Base-by-base conservation (phyloP, 2,797 vertebrate species). In the Triplophysa bombifrons region DNA sequence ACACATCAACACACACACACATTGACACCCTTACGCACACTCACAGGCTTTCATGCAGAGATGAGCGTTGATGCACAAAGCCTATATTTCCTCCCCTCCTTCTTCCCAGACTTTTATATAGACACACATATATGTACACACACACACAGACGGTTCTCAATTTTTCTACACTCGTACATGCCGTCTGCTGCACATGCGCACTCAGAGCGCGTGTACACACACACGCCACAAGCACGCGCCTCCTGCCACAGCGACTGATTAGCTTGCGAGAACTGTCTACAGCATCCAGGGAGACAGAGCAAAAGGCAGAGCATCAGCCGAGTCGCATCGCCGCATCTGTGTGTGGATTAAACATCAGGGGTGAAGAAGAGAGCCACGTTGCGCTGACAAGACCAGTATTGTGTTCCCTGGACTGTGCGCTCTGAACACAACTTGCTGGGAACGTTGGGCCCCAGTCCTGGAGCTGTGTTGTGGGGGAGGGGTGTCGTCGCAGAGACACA, bases 181-280 rank as follows among this genome's bases (percentile, higher is more conserved):
- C 91, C 84, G 90, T 89, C 88, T 91, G 78, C 82, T 76, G 90
- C 92, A 86, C 93, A 93, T 93, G 93, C 93, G 69, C 76, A 65
- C 30, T 71, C 12, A 61, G 53, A 16, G 86, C 85, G 84, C 86
- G 77, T 84, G 74, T 88, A 72, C 82, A 84, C 82, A 75, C 88
- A 77, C 77, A 76, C 48, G 56, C 82, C 85, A 72, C 88, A 89
- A 83, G 88, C 92, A 91, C 88, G 86, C 91, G 88, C 91, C 82
- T 88, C 88, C 90, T 90, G 88, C 90, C 90, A 92, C 91, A 91
- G 89, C 85, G 90, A 88, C 91, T 93, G 92, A 93, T 93, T 92
- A 92, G 93, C 92, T 93, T 92, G 92, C 91, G 84, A 90, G 91
- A 89, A 89, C 91, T 89, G 92, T 93, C 92, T 91, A 87, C 92